These are phyloP conservation scores for Achatina immaculata DNA, from an alignment of 1,140 invertebrate genomes.

Conservation along the genomic window DNA sequence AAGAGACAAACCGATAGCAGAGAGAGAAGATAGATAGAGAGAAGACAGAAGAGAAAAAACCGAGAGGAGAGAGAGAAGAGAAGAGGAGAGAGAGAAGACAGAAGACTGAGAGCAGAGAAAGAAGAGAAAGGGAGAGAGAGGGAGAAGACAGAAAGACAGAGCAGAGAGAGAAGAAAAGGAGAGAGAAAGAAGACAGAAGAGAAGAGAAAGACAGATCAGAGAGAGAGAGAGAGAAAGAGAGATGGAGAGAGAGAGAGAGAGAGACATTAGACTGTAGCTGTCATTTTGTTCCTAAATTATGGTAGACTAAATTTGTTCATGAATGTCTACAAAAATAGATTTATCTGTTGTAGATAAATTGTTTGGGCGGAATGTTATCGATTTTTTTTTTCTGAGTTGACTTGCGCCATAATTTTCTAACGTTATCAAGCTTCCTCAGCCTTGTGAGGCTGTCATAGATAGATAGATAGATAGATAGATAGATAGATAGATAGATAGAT, in stretches of 20 bases:
- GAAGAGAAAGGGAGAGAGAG: not conserved
- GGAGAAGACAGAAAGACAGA: constrained; percentile 4
- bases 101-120: not conserved
- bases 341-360: too few relatives aligned
- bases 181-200: not conserved
- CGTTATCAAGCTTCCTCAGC: too few relatives aligned
- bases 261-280: not conserved
- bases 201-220: not conserved
- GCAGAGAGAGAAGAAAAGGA: not conserved
- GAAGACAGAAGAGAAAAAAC: not conserved
- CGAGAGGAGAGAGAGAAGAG: not conserved
- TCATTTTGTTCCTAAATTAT: too few relatives aligned
- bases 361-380: too few relatives aligned
- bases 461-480: too few relatives aligned
- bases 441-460: too few relatives aligned
- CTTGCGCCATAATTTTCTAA: too few relatives aligned
- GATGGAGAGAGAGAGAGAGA: too few relatives aligned
- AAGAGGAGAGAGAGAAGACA: not conserved
- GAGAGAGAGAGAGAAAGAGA: not conserved
- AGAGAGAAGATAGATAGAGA: not conserved
- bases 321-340: too few relatives aligned
- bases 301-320: too few relatives aligned
- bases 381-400: too few relatives aligned
- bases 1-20: not conserved
- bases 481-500: too few relatives aligned